These are phyloP conservation scores for Garrulus glandarius DNA, from an alignment of 2,797 vertebrate genomes.

Conservation along the genomic window DNA sequence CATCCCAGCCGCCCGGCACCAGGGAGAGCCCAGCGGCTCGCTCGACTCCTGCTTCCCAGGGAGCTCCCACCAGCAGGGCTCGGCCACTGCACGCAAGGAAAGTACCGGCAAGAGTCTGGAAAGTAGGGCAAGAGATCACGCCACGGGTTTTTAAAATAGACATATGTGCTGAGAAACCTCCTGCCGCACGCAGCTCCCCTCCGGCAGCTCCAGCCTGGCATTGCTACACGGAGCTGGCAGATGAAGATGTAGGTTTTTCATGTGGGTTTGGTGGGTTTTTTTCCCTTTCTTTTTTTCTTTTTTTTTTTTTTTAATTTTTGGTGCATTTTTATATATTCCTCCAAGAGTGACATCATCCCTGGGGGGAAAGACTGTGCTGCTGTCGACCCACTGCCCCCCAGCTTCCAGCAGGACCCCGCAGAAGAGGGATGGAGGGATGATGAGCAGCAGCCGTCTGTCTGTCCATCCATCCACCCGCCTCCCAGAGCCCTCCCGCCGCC, in stretches of 20 bases:
- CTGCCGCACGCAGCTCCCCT: conserved; percentile 5
- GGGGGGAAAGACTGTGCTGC: not conserved
- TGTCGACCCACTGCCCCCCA: not conserved
- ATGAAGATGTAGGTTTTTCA: conserved; percentile 13
- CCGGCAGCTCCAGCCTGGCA: conserved; percentile 16
- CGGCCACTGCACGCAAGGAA: not conserved
- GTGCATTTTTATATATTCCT: not conserved
- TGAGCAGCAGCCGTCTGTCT: not conserved
- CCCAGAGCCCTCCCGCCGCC: not conserved
- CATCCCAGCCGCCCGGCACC: not conserved
- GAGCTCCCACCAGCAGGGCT: not conserved
- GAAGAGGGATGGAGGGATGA: not conserved
- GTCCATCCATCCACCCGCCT: not conserved
- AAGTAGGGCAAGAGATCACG: conserved; percentile 55
- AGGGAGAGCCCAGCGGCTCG: not conserved
- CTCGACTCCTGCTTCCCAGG: not conserved
- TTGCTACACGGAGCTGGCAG: not conserved
- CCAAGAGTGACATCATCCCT: not conserved
- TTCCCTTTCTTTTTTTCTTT: fast-evolving
- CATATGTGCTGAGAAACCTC: conserved; percentile 36
- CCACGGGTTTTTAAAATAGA: conserved; percentile 51
- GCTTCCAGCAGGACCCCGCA: not conserved
- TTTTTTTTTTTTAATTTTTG: not conserved
- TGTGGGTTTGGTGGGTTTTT: not conserved
- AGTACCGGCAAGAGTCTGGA: conserved; percentile 18